These are phyloP conservation scores for Chanos chanos DNA, from an alignment of 2,797 vertebrate genomes.

Conservation along the genomic window DNA sequence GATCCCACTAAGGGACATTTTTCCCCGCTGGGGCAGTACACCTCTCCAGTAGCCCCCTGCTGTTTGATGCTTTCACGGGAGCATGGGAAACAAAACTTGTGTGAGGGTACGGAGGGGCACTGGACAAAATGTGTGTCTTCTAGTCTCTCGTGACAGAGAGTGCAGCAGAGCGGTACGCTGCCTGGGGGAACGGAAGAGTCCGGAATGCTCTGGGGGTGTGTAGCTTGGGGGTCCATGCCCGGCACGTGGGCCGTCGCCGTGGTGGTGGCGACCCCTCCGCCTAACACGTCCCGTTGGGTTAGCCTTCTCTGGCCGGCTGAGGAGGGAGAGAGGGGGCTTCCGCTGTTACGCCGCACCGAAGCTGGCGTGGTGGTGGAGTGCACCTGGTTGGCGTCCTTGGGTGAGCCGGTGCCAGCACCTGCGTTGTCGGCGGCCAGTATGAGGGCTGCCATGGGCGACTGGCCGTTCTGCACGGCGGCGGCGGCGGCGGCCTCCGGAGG, in stretches of 20 bases:
- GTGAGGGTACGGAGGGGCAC: conserved; percentile 90
- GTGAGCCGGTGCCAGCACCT: conserved; percentile 75
- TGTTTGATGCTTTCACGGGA: conserved; percentile 97
- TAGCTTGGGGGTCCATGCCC: conserved; percentile 72
- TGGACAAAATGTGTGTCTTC: conserved; percentile 98
- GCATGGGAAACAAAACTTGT: conserved; percentile 98
- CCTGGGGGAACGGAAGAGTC: conserved; percentile 86
- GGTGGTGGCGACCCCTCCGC: conserved; percentile 32
- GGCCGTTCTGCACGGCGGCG: conserved; percentile 78
- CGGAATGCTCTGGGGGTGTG: conserved; percentile 79
- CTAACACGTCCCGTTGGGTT: conserved; percentile 73
- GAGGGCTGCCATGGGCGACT: conserved; percentile 91
- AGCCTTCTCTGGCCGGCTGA: conserved; percentile 83
- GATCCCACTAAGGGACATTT: conserved; percentile 94
- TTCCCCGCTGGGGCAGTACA: conserved; percentile 94
- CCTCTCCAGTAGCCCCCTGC: conserved; percentile 91
- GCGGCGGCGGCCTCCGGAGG: conserved; percentile 71
- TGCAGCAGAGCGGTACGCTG: conserved; percentile 89
- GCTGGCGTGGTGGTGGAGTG: conserved; percentile 78
- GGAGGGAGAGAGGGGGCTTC: conserved; percentile 86
- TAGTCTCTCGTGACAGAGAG: conserved; percentile 90
- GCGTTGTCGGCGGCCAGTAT: conserved; percentile 91
- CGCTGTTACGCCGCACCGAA: conserved; percentile 76
- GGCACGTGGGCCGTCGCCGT: conserved; percentile 56
- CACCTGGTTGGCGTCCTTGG: conserved; percentile 86